phyloP scores from a whole-genome alignment of 2,888 invertebrate genomes.

The Drepana falcataria region DNA sequence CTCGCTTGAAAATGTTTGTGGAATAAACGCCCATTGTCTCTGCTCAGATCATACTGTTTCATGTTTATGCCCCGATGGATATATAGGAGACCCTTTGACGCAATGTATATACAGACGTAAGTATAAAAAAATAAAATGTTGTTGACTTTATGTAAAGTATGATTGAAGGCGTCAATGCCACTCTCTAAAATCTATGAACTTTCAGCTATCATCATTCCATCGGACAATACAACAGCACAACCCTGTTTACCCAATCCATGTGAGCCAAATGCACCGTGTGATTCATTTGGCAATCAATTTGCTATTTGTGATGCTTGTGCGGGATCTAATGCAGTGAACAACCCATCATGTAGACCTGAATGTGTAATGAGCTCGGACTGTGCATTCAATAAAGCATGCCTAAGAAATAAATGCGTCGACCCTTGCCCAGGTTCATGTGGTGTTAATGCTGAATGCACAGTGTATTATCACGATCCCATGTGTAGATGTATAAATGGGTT shows the following conservation, averaged over 20 bases:
- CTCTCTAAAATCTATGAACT: constrained; percentile 11
- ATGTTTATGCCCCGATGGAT: constrained; percentile 87
- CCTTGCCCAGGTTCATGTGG: constrained; percentile 90
- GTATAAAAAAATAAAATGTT: constrained; percentile 25
- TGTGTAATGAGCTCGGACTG: constrained; percentile 90
- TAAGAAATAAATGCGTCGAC: constrained; percentile 85
- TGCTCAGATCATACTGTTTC: constrained; percentile 90
- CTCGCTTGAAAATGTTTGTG: constrained; percentile 83
- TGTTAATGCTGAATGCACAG: constrained; percentile 83
- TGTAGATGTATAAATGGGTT: constrained; percentile 84
- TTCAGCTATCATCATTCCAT: constrained; percentile 71
- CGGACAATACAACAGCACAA: constrained; percentile 80
- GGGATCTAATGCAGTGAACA: constrained; percentile 82
- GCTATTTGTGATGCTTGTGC: constrained; percentile 89
- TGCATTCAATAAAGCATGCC: constrained; percentile 86
- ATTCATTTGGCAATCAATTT: constrained; percentile 84
- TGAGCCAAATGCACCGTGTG: constrained; percentile 82
- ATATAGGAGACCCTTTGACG: constrained; percentile 88
- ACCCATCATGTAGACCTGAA: constrained; percentile 88
- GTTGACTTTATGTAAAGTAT: not conserved
- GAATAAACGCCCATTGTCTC: constrained; percentile 87
- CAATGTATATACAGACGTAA: constrained; percentile 82
- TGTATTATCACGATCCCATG: constrained; percentile 85
- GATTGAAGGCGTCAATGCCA: too few species aligned
- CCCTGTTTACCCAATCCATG: constrained; percentile 90